phyloP scores from a whole-genome alignment of 2,797 vertebrate genomes.

The Gastrophryne carolinensis region DNA sequence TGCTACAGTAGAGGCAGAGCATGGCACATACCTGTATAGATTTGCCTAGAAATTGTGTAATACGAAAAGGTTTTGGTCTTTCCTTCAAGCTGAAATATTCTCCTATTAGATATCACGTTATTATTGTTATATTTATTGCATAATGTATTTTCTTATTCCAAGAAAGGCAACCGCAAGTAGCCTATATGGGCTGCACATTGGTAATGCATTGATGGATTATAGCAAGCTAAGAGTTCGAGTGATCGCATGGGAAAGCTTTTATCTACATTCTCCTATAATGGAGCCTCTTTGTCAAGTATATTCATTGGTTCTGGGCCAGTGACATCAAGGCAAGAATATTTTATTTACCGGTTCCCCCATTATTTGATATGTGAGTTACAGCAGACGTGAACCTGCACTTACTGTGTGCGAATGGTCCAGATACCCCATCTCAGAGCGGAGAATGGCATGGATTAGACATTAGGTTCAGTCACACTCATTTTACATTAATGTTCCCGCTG shows the following conservation, averaged over 20 bases:
- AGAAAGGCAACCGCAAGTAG: no score
- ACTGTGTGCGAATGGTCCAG: neutral
- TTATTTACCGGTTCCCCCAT: neutral
- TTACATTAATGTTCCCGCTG: neutral
- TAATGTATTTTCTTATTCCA: no score
- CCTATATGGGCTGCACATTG: neutral
- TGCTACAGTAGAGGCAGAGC: no score
- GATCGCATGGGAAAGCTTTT: neutral
- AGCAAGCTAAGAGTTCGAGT: neutral
- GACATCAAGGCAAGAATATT: neutral
- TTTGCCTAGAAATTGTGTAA: no score
- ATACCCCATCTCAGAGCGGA: neutral
- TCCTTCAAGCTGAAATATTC: no score
- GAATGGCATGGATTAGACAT: neutral
- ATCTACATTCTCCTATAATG: neutral
- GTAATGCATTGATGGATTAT: neutral
- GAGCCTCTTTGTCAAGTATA: neutral
- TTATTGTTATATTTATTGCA: no score
- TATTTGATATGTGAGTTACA: neutral
- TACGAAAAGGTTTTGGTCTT: no score
- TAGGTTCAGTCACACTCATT: constrained; percentile 7
- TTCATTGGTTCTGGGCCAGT: neutral
- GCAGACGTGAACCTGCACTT: neutral
- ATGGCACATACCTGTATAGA: no score
- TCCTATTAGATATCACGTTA: no score